These are phyloP conservation scores for Hanleya hanleyi DNA, from an alignment of 2,888 invertebrate genomes.

Conservation along the genomic window DNA sequence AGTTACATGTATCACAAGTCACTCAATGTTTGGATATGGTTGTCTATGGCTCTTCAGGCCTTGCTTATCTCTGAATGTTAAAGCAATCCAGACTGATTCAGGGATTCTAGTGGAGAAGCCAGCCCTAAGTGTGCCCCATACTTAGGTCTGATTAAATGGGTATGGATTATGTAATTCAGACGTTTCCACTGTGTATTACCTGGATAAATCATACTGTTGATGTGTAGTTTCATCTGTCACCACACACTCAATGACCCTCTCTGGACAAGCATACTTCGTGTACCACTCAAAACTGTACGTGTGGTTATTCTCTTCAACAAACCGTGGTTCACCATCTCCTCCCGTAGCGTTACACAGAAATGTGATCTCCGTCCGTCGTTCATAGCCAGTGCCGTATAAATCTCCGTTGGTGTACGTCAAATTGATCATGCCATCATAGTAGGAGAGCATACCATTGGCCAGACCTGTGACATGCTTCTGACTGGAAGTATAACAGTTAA, in stretches of 20 bases:
- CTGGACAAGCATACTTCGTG: constrained; percentile 62
- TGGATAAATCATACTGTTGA: constrained; percentile 62
- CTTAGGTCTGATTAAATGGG: too few species aligned
- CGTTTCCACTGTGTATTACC: constrained; percentile 43
- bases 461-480: constrained; percentile 43
- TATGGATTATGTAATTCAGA: too few species aligned
- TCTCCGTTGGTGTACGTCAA: constrained; percentile 67
- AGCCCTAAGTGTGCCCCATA: too few species aligned
- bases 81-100: too few species aligned
- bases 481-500: constrained; percentile 13
- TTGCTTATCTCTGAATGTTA: too few species aligned
- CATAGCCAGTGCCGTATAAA: constrained; percentile 49
- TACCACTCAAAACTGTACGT: constrained; percentile 63
- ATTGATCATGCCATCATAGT: constrained; percentile 70
- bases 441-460: constrained; percentile 50
- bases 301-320: constrained; percentile 58
- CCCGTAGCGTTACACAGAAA: constrained; percentile 68
- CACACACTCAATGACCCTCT: constrained; percentile 57
- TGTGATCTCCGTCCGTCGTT: constrained; percentile 63
- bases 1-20: too few species aligned
- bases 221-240: constrained; percentile 42
- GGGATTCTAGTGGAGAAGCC: too few species aligned
- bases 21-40: too few species aligned
- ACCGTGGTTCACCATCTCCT: constrained; percentile 63
- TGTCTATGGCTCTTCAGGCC: too few species aligned